Base-by-base conservation (phyloP, 2,888 invertebrate species). In the Miltochrista miniata region DNA sequence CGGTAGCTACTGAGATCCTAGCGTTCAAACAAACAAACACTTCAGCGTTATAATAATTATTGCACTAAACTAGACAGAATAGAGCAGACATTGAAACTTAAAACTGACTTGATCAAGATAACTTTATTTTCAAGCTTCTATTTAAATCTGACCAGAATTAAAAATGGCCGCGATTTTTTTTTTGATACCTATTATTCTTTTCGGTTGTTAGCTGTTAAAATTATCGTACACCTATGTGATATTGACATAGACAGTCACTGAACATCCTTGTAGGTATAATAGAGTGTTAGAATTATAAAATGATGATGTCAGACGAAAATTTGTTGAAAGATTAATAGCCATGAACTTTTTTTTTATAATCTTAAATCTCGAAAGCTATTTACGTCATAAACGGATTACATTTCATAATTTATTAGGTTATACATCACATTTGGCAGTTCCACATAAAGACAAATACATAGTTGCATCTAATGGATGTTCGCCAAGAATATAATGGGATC, bases 401-500 rank as follows among this genome's bases (percentile, higher is more conserved):
- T 37, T 35, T 31, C n/a, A n/a, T 33, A 36, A 43, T 43, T 48
- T 48, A 43, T 43, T 33, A 15, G 37, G 31, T 10, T 15, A 43
- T 52, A 33, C 7, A 49, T 55, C 46, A 48, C 50, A 58, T 40
- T 64, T 46, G 48, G 33, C 41, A 54, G 50, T 56, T 51, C 51
- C 45, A 42, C 40, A 34, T 49, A 54, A 57, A 57, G 34, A 52
- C 37, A 56, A n/a, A 45, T 36, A 61, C 49, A 59, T 54, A 54
- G 50, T 59, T 61, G 49, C 51, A 50, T 11, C 30, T 55, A 54
- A 54, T 64, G 64, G 65, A 62, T 1, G 18, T 3, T 7, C 48
- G 64, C 65, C 61, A 64, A 56, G 30, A 50, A 54, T 54, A 54
- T 53, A 55, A 54, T 46, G 51, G 45, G 54, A 52, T 51, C 45